Base-by-base conservation (phyloP, 2,797 vertebrate genomes). In the Otolemur crassicaudatus region DNA sequence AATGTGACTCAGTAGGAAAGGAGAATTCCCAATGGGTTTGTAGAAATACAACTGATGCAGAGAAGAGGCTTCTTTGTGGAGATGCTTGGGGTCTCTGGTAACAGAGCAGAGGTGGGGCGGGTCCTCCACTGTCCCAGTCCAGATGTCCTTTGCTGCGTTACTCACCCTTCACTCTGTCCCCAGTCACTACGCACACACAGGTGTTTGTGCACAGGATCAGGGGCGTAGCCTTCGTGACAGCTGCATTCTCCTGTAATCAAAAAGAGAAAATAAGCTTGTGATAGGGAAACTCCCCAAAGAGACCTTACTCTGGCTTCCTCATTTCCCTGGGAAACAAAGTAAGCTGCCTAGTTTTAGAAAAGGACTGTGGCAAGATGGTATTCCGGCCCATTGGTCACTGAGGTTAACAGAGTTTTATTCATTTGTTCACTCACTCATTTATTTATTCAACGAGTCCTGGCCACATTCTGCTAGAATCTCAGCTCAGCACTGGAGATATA, bases 81-180 rank as follows among this genome's bases (percentile, higher is more conserved):
- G 34, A 14, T 2, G 46, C 25, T 43, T 75, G 27, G 58, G 60
- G 19, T 11, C 29, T 85, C 58, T 31, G 10, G 37, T 37, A 79
- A 70, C 3, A 49, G 19, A 83, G 31, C 22, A 31, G 22, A 80
- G 37, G 11, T 1, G 67, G 17, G 12, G 29, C 2, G 2, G 9
- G 20, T 34, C 13, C 5, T 27, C 17, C 22, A 11, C 2, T 23
- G 14, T n/a, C 20, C 37, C 37, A 9, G 61, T 14, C 61, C n/a
- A 6, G 3, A 2, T 8, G 60, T 6, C 31, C 27, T 43, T 37
- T 3, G 20, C 3, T 80, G 98, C 99, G 13, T 2, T 80, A 98
- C 99, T 99, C 98, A 99, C 99, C 99, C 99, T 98, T 99, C 99
- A 2, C 99, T 99, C 95, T 99, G 99, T 84, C 99, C 99, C 99